Percentiles rank a stretch among this genome's conserved stretches.
These are phyloP conservation scores for Poeciliopsis occidentalis DNA, from an alignment of 2,113 vertebrate species.

Conservation along the genomic window DNA sequence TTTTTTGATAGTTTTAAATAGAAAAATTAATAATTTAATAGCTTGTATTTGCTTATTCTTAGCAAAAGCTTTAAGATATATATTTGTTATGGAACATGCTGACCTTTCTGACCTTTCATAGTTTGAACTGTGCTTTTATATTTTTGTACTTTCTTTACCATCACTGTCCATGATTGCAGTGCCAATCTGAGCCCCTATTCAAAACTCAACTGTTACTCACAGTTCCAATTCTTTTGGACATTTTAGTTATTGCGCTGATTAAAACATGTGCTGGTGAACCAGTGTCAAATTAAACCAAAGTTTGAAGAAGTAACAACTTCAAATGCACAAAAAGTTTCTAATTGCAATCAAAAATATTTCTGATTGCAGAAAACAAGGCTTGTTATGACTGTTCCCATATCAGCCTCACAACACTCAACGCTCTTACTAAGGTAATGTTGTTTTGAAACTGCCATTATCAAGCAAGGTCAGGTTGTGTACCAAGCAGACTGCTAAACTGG, in stretches of 20 bases:
- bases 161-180: not conserved
- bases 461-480: too few relatives aligned
- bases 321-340: not conserved
- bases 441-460: too few relatives aligned
- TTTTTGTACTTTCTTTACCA: not conserved
- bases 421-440: too few relatives aligned
- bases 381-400: too few relatives aligned
- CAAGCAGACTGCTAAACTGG: too few relatives aligned
- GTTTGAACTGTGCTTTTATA: not conserved
- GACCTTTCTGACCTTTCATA: not conserved
- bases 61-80: too few relatives aligned
- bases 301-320: not conserved
- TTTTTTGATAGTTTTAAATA: constrained; percentile 3
- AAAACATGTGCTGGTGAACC: not conserved
- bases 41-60: too few relatives aligned
- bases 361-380: too few relatives aligned
- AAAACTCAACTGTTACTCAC: not conserved
- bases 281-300: not conserved
- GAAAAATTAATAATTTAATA: not conserved
- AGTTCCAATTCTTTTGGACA: not conserved
- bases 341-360: too few relatives aligned
- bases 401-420: too few relatives aligned
- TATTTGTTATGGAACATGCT: too few relatives aligned
- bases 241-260: not conserved
- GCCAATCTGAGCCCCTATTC: not conserved